Percentiles rank a stretch among this genome's conserved stretches.
phyloP scores from a whole-genome alignment of 1,140 invertebrate species.

The Papilio glaucus region DNA sequence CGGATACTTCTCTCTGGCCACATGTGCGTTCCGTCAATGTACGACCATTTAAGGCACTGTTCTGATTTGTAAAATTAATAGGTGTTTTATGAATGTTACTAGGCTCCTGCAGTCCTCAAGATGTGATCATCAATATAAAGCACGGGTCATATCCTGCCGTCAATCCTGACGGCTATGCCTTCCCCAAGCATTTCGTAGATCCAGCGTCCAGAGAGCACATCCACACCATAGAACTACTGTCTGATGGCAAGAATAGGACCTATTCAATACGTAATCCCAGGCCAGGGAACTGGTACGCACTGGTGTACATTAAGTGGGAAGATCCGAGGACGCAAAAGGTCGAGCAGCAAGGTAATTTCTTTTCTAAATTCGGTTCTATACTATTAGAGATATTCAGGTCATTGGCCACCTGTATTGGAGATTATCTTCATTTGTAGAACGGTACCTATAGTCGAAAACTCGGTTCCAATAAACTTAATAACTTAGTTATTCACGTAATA shows the following conservation, averaged over 20 bases:
- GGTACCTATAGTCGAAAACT: too few species aligned
- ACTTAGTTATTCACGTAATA: background rate
- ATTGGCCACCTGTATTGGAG: too few species aligned
- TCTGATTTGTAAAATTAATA: too few species aligned
- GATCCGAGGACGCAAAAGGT: constrained; percentile 88
- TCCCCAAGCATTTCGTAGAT: constrained; percentile 86
- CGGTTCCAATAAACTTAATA: too few species aligned
- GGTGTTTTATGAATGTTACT: constrained; percentile 45
- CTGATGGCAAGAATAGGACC: constrained; percentile 64
- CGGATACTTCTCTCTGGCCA: too few species aligned
- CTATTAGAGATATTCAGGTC: too few species aligned
- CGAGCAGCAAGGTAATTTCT: constrained; percentile 87
- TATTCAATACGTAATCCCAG: constrained; percentile 82
- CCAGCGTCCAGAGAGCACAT: constrained; percentile 66
- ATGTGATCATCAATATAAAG: constrained; percentile 87
- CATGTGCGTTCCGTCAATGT: too few species aligned
- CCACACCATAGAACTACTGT: constrained; percentile 64
- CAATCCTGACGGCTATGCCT: constrained; percentile 89
- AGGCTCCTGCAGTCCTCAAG: constrained; percentile 84
- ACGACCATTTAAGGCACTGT: too few species aligned
- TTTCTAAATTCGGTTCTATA: too few species aligned
- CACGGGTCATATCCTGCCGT: constrained; percentile 91
- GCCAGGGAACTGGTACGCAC: constrained; percentile 91
- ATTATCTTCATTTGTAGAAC: too few species aligned
- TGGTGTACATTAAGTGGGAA: constrained; percentile 89